Percentiles rank a stretch among this genome's conserved stretches.
Evolutionary conservation across 2,113 vertebrate genomes (phyloP).

Genomic region (Ammodramus savannarum): DNA sequence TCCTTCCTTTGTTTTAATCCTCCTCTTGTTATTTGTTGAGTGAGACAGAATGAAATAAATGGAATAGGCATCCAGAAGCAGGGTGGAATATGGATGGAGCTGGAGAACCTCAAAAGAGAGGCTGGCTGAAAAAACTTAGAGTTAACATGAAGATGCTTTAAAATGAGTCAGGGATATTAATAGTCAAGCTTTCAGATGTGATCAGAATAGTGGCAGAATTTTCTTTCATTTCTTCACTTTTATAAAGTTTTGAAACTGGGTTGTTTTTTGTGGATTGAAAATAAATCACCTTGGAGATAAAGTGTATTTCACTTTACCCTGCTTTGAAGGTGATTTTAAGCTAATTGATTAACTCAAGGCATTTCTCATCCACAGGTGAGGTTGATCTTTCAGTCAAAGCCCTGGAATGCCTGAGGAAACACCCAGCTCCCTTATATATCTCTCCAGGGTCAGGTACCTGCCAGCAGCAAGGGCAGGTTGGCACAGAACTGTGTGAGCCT

Average conservation of each 20-base stretch:
- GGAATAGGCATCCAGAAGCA: neutral
- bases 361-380: neutral
- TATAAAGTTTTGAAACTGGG: neutral
- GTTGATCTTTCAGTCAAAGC: neutral
- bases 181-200: neutral
- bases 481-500: neutral
- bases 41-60: neutral
- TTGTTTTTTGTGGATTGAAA: neutral
- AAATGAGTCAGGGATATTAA: neutral
- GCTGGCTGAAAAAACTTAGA: neutral
- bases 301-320: neutral
- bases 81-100: neutral
- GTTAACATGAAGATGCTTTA: neutral
- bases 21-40: neutral
- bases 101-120: neutral
- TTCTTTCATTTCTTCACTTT: neutral
- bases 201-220: neutral
- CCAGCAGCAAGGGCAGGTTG: fast-evolving
- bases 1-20: neutral
- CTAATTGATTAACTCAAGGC: neutral
- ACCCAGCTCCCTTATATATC: neutral
- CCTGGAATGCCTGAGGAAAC: neutral
- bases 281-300: neutral
- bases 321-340: neutral
- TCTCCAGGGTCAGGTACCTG: neutral